Evolutionary conservation across 37 sponge, comb jelly and placozoan species (phyloP), one percentile per base, ranked within the genome.

Genomic region (Lycopodina hypogea): DNA sequence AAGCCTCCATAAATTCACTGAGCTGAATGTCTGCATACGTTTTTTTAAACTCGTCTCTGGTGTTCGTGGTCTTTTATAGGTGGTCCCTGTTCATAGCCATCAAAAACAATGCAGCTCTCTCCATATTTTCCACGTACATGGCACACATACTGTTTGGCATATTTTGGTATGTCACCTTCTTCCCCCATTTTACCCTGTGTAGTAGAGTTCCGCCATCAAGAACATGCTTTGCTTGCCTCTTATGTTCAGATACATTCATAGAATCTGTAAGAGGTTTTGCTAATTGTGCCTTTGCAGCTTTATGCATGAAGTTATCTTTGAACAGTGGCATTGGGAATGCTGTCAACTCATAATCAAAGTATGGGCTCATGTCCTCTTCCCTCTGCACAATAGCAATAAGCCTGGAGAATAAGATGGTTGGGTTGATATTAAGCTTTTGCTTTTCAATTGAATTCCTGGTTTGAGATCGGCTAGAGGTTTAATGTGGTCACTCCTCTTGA

Each of bases 101-200:
- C 64, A 77, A 77, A 77, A 64, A 77, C 78, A 77, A 77, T 34
- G 64, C 8, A 36, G 42, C 42, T 18, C 4, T n/a, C n/a, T n/a
- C n/a, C n/a, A n/a, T n/a, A n/a, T n/a, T n/a, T 61, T 60, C 56
- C 32, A 74, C 75, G 75, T n/a, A 74, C 75, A 74, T 74, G 50
- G 32, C 75, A 15, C 21, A 74, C 75, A 51, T 74, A 59, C 58
- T 76, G 77, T n/a, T 60, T 58, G 7, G n/a, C 58, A 76, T 56
- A 76, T 76, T 39, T 60, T 59, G 50, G 41, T 76, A 60, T 60
- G 63, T 76, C 9, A 22, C 38, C n/a, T 76, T 76, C 56, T 59
- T 76, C 26, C 7, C 23, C 53, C 53, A 52, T 52, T 52, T 52
- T 18, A 52, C 53, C 53, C 15, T 52, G 21, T 62, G 63, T 23